Conservation (phyloP, 2,113 vertebrate genomes). For the Romanogobio albipinnatus region DNA sequence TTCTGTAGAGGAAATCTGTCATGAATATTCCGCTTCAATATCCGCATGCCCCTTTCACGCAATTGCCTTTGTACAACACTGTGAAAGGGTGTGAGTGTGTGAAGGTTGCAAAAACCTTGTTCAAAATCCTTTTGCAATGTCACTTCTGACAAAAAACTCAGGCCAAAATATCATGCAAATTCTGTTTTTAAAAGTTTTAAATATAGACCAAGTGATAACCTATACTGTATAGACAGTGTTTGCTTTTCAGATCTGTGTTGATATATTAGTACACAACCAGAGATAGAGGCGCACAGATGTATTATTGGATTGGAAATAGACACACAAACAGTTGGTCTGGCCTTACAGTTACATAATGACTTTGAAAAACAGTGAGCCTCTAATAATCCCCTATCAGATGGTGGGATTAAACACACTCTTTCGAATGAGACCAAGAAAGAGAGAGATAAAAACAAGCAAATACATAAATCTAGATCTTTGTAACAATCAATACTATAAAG, state of each 20-base stretch:
- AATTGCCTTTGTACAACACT: not conserved
- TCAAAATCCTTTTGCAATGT: not conserved
- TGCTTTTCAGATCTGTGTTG: not conserved
- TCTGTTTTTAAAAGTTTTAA: not conserved
- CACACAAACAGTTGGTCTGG: constrained; percentile 22
- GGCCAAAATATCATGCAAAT: not conserved
- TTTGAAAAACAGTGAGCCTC: not conserved
- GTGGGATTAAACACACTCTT: constrained; percentile 50
- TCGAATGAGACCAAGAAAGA: not conserved
- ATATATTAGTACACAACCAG: not conserved
- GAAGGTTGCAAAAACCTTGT: not conserved
- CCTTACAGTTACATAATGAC: constrained; percentile 21
- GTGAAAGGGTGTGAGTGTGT: not conserved
- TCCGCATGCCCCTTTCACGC: not conserved
- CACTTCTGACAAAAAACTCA: not conserved
- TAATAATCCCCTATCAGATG: constrained; percentile 46
- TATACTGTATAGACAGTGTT: not conserved
- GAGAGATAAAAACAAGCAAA: constrained; percentile 2
- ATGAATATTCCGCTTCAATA: constrained; percentile 16
- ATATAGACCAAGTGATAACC: too few species aligned
- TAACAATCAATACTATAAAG: not conserved
- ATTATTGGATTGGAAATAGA: constrained; percentile 4
- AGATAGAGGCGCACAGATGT: constrained; percentile 32
- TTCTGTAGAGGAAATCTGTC: not conserved
- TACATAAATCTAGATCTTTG: not conserved